Conservation (phyloP, 2,797 vertebrate genomes). For the Galago senegalensis region DNA sequence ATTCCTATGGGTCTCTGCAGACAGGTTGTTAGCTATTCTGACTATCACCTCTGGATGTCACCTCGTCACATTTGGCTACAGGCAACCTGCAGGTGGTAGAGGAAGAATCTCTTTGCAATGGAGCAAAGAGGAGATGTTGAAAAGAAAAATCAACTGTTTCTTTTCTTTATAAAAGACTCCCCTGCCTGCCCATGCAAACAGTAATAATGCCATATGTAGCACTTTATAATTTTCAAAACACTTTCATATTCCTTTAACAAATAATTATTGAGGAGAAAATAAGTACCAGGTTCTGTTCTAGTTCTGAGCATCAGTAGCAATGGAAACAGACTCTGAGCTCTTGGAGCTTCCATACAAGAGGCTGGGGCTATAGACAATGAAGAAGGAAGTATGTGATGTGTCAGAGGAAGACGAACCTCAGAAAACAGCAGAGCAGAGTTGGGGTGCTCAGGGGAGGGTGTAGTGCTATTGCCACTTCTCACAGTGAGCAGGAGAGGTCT, state of each 20-base stretch:
- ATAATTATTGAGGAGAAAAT: constrained; percentile 24
- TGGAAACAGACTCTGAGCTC: background rate
- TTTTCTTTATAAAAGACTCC: background rate
- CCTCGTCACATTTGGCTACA: background rate
- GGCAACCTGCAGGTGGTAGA: background rate
- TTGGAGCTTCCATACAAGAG: background rate
- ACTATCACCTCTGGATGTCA: background rate
- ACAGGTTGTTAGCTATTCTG: background rate
- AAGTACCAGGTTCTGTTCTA: constrained; percentile 4
- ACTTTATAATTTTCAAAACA: constrained; percentile 37
- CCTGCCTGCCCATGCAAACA: background rate
- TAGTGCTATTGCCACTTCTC: background rate
- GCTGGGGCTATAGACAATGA: background rate
- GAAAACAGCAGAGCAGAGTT: background rate
- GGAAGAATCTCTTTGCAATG: background rate
- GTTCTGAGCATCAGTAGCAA: background rate
- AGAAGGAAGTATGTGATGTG: background rate
- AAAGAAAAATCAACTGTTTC: background rate
- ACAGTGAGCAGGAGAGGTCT: background rate
- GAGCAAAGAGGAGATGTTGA: background rate
- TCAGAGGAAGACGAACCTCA: background rate
- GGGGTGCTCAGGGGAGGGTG: background rate
- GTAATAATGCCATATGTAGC: background rate
- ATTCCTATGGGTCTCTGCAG: background rate
- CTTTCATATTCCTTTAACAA: background rate